A percentile compares a stretch with the other conserved stretches of the same genome.
phyloP scores from a whole-genome alignment of 2,797 vertebrate species.

The Luscinia megarhynchos region DNA sequence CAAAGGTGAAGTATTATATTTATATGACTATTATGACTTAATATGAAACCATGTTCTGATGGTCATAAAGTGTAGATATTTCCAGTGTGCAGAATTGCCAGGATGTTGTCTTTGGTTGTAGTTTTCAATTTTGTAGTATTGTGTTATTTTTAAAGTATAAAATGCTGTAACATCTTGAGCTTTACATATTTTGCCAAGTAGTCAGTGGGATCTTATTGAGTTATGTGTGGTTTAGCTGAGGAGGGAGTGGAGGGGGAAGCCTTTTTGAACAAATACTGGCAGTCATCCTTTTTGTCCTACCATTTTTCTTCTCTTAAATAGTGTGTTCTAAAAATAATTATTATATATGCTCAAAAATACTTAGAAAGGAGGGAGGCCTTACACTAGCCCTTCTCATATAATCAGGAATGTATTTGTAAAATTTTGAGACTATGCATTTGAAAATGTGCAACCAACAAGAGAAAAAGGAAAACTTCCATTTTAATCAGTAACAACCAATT shows the following conservation, averaged over 20 bases:
- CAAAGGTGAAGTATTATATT: slow-evolving; percentile 20
- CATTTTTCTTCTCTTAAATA: slow-evolving; percentile 56
- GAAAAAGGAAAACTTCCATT: not conserved
- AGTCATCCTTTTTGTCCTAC: not conserved
- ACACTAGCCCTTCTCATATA: slow-evolving; percentile 37
- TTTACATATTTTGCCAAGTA: not conserved
- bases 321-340: slow-evolving; percentile 60
- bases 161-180: not conserved
- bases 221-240: slow-evolving; percentile 25
- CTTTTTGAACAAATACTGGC: not conserved
- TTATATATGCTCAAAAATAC: slow-evolving; percentile 60
- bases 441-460: not conserved
- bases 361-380: slow-evolving; percentile 60
- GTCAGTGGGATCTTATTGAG: not conserved
- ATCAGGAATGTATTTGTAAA: slow-evolving; percentile 55
- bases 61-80: not conserved
- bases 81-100: not conserved
- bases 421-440: not conserved
- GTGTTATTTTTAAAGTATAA: slow-evolving; percentile 4
- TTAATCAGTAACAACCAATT: not conserved
- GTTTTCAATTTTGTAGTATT: slow-evolving; percentile 1
- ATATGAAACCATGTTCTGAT: not conserved
- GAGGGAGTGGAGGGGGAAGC: not conserved
- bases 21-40: not conserved
- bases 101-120: not conserved